Evolutionary conservation across 2,797 vertebrate species (phyloP).

Genomic region (Numenius phaeopus): DNA sequence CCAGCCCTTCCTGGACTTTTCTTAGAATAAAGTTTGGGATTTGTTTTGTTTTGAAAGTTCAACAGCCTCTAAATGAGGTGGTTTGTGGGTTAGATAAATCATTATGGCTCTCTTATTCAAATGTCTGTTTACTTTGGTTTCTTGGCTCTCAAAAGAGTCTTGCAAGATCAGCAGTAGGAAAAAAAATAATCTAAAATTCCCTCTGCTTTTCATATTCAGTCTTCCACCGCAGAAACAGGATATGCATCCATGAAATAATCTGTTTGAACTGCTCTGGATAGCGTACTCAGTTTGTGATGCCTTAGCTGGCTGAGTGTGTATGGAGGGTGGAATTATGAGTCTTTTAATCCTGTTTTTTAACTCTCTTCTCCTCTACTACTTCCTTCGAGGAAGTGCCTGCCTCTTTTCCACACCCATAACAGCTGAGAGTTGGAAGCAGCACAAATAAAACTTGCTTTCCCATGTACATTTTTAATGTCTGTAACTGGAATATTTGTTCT

Average conservation of each 20-base stretch:
- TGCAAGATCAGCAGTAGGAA: not conserved
- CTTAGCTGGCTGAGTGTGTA: not conserved
- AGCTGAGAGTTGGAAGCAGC: constrained; percentile 23
- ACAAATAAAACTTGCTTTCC: constrained; percentile 2
- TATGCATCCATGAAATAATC: not conserved
- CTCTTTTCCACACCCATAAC: constrained; percentile 14
- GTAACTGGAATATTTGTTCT: not conserved
- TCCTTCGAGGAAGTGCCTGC: constrained; percentile 18
- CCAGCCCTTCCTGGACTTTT: not conserved
- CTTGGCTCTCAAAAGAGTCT: not conserved
- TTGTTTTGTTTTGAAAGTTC: not conserved
- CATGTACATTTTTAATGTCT: not conserved
- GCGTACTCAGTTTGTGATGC: not conserved
- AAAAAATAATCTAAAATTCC: not conserved
- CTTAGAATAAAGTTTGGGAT: not conserved
- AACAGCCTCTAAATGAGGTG: not conserved
- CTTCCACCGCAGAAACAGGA: not conserved
- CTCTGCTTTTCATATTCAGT: not conserved
- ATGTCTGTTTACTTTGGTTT: not conserved
- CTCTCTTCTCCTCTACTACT: not conserved
- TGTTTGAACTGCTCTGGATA: not conserved
- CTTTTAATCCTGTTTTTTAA: constrained; percentile 1
- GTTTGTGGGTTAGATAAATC: not conserved
- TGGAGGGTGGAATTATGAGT: not conserved
- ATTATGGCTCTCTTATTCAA: not conserved